phyloP scores from a whole-genome alignment of 1,140 invertebrate species.

The Acyrthosiphon pisum region DNA sequence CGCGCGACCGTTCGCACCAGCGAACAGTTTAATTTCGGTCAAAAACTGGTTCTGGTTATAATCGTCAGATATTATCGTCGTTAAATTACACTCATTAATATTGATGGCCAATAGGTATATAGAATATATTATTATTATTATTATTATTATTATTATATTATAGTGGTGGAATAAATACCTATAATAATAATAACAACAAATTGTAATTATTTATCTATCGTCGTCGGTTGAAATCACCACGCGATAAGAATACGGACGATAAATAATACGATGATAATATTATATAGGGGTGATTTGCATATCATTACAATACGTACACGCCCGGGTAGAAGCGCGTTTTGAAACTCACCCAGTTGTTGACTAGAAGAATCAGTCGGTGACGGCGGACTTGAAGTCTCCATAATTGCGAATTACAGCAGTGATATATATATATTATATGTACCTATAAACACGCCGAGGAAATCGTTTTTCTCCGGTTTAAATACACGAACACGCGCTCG shows the following conservation, averaged over 20 bases:
- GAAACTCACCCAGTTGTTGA: background rate
- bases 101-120: constrained; percentile 2
- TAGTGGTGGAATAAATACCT: background rate
- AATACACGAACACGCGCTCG: background rate
- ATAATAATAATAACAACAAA: background rate
- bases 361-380: background rate
- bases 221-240: background rate
- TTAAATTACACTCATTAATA: background rate
- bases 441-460: background rate
- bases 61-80: background rate
- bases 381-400: background rate
- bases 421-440: background rate
- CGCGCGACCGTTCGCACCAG: background rate
- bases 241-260: background rate
- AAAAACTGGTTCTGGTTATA: background rate
- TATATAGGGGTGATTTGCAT: background rate
- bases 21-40: background rate
- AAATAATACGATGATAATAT: background rate
- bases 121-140: background rate
- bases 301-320: background rate
- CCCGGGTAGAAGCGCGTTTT: background rate
- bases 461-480: background rate
- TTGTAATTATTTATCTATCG: background rate
- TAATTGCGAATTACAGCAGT: background rate
- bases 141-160: background rate